Conservation (phyloP, 2,797 vertebrate genomes). For the Lateolabrax maculatus region DNA sequence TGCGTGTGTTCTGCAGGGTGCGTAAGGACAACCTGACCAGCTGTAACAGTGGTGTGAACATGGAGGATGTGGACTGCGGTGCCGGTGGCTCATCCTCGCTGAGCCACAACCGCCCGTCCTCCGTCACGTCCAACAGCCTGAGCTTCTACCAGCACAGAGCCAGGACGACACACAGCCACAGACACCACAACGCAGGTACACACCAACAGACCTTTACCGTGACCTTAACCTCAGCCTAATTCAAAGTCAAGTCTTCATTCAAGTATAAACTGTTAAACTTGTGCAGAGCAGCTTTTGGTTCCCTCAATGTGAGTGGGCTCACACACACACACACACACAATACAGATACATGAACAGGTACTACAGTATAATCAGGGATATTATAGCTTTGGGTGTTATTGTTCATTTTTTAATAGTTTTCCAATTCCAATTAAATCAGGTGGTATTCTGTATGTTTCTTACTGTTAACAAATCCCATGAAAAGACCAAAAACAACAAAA, state of each 20-base stretch:
- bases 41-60: constrained; percentile 89
- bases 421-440: no score
- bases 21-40: constrained; percentile 93
- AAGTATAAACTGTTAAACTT: not conserved
- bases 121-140: constrained; percentile 89
- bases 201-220: not conserved
- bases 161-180: constrained; percentile 80
- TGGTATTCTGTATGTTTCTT: no score
- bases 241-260: not conserved
- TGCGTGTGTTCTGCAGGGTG: constrained; percentile 85
- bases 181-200: constrained; percentile 84
- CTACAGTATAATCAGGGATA: not conserved
- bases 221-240: not conserved
- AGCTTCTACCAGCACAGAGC: constrained; percentile 88
- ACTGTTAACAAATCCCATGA: no score
- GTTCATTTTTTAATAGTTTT: not conserved
- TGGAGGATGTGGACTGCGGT: constrained; percentile 90
- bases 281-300: not conserved
- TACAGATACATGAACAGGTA: not conserved
- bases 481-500: no score
- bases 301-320: not conserved
- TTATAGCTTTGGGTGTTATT: constrained; percentile 6
- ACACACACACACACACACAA: not conserved
- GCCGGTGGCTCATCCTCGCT: constrained; percentile 82
- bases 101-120: constrained; percentile 84